Base-by-base conservation (phyloP, 1,140 invertebrate genomes). In the Papilio xuthus region DNA sequence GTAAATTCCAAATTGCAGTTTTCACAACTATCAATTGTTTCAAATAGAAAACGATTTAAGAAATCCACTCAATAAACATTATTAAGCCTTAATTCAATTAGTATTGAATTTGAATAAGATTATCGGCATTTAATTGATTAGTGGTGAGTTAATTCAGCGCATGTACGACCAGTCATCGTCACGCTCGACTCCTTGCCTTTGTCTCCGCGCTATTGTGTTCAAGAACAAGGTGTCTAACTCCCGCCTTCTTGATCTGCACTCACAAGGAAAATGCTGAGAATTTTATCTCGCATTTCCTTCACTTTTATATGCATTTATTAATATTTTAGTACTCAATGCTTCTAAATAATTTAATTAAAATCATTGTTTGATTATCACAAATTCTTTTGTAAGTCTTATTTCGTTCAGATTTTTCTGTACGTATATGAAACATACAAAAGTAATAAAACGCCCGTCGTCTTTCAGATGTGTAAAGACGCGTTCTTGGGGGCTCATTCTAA, bases 201-300 rank as follows among this genome's bases (percentile, higher is more conserved):
- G 73, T 75, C 73, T 56, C 18, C 47, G 47, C 23, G 6, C 73
- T 13, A 75, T 75, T 75, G 73, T 74, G 44, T 56, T 47, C 7
- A 20, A 23, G 41, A 75, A 56, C 73, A 56, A 75, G 73, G 73
- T 75, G 73, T 75, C 73, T 75, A 26, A 26, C 20, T 13, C n/a
- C 60, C 26, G 60, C 23, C 73, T 41, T n/a, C 32, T 41, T 63
- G 74, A n/a, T 76, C 37, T 63, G 28, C 13, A 63, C 42, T 26
- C 37, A 10, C 9, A n/a, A 53, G 53, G 32, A 23, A 56, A 56
- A 75, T 41, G 53, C 10, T 32, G n/a, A 60, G 74, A 76, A 73
- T 73, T 73, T 73, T 26, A 44, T 23, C 71, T 73, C 28, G 12
- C 20, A 47, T 26, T 76, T 75, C 42, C 74, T 53, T 10, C 4